Percentiles rank a stretch among this genome's conserved stretches.
Evolutionary conservation across 1,140 invertebrate species (phyloP).

Genomic region (Drosophila bocki): DNA sequence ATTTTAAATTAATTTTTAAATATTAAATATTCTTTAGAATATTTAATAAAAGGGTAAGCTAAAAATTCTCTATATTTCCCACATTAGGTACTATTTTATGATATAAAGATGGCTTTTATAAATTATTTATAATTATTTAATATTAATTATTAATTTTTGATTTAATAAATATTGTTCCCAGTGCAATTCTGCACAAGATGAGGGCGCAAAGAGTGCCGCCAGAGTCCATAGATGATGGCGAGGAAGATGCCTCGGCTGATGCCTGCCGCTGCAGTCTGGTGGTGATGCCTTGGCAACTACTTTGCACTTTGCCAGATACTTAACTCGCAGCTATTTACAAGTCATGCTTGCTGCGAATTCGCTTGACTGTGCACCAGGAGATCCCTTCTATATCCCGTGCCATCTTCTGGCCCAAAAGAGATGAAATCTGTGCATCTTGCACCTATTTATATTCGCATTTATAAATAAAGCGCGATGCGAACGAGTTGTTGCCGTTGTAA

Average conservation of each 20-base stretch:
- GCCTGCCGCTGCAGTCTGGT: conserved; percentile 29
- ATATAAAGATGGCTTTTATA: neutral
- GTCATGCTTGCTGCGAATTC: conserved; percentile 84
- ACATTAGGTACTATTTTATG: neutral
- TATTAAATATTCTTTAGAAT: no score
- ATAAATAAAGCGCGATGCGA: conserved; percentile 77
- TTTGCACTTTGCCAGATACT: conserved; percentile 85
- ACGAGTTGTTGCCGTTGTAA: conserved; percentile 81
- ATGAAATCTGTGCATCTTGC: conserved; percentile 76
- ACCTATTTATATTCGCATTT: conserved; percentile 82
- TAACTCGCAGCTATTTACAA: conserved; percentile 84
- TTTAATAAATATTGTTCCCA: neutral
- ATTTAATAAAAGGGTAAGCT: no score
- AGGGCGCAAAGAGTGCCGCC: neutral
- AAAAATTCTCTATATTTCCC: no score
- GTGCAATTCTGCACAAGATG: conserved; percentile 7
- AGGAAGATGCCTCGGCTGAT: conserved; percentile 22
- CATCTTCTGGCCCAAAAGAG: conserved; percentile 24
- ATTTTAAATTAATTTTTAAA: no score
- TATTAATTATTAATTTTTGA: neutral
- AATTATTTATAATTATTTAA: neutral
- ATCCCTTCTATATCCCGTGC: conserved; percentile 29
- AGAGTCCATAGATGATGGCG: conserved; percentile 21
- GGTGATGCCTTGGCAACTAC: conserved; percentile 76
- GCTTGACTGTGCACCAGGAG: conserved; percentile 68